A percentile compares a stretch with the other conserved stretches of the same genome.
These are phyloP conservation scores for Caiman crocodilus DNA, from an alignment of 2,797 vertebrate genomes.

Conservation along the genomic window DNA sequence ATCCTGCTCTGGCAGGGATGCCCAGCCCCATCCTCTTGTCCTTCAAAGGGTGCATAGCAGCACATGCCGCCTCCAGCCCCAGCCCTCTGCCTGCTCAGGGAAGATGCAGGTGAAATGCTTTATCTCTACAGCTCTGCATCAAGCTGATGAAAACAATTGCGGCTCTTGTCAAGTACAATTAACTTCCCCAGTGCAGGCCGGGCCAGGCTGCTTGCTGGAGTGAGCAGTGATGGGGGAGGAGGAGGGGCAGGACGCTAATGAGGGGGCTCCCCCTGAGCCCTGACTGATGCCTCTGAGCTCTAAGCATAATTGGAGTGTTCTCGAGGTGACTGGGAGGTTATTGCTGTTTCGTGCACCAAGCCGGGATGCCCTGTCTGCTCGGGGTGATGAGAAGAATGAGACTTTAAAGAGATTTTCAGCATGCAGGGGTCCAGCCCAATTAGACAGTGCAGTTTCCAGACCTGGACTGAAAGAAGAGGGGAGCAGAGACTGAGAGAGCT, in stretches of 20 bases:
- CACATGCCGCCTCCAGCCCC: neutral
- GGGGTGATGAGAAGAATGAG: neutral
- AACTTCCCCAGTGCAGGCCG: neutral
- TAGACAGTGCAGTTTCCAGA: neutral
- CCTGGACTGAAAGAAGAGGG: neutral
- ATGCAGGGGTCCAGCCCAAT: slow-evolving; percentile 1
- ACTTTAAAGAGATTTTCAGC: neutral
- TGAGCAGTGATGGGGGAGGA: neutral
- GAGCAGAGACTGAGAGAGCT: neutral
- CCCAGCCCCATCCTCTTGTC: too few species aligned
- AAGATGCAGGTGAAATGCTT: neutral
- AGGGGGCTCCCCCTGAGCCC: too few species aligned
- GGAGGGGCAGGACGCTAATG: neutral
- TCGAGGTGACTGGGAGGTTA: neutral
- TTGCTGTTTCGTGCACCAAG: neutral
- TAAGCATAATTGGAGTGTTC: accelerated
- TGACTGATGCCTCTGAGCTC: neutral
- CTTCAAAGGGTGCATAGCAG: neutral
- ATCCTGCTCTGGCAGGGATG: too few species aligned
- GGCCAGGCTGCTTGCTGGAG: neutral
- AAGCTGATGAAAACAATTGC: neutral
- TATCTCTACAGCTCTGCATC: neutral
- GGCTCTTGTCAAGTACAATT: slow-evolving; percentile 31
- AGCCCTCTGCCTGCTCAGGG: neutral
- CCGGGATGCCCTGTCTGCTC: neutral